Base-by-base conservation (phyloP, 2,888 invertebrate species). In the Cantharis nigra region DNA sequence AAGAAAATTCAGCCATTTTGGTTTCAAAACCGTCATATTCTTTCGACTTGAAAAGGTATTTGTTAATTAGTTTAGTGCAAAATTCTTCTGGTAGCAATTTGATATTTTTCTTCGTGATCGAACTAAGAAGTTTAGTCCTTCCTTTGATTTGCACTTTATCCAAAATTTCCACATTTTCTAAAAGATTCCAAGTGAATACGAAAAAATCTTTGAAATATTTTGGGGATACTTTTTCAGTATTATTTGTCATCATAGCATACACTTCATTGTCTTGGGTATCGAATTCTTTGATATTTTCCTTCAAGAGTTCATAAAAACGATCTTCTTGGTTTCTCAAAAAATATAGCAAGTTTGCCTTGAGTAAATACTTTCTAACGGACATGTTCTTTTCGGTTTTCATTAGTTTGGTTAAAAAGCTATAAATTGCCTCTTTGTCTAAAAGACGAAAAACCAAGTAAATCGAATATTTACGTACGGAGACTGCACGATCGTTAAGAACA, bases 401-500 rank as follows among this genome's bases (percentile, higher is more conserved):
- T 23, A 72, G 28, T n/a, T 70, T 49, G 1, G 0, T 28, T 28
- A 13, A 79, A 18, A 9, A 71, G n/a, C 10, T 18, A 9, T 23
- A 62, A 23, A 18, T 10, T 18, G 16, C 14, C 1, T 23, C n/a
- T 69, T 74, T 74, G 62, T 70, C 69, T 16, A 63, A 69, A 65
- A 70, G 16, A 28, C 69, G 74, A 4, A 20, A 64, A 14, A 70
- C 71, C 3, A 81, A 64, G 63, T 64, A 63, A 10, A 80, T 28
- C 9, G 65, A 23, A 14, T 74, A 75, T 70, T 80, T 80, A 9
- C 71, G 69, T 13, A 72, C 73, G 9, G 78, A 76, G 28, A 79
- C 73, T n/a, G 73, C 28, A 10, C 70, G 30, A 26, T 70, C 63
- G 10, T n/a, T 30, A 10, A 80, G 63, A 28, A 65, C 28, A 16